phyloP scores from a whole-genome alignment of 1,140 invertebrate genomes.

The Eufriesea mexicana region DNA sequence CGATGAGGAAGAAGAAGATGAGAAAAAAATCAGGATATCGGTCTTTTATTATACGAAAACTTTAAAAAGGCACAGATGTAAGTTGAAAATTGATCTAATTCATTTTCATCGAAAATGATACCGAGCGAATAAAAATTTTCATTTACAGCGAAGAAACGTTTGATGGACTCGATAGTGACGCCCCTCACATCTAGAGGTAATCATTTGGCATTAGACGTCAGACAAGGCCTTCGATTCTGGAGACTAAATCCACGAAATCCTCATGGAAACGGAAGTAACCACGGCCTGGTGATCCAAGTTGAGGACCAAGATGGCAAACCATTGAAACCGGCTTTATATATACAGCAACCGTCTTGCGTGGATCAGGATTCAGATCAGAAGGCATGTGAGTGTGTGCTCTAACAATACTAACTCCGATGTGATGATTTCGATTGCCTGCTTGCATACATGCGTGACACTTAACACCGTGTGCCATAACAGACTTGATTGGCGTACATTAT shows the following conservation, averaged over 20 bases:
- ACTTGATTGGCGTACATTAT: neutral
- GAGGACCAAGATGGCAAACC: slow-evolving; percentile 85
- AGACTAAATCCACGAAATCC: slow-evolving; percentile 62
- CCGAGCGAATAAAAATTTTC: neutral
- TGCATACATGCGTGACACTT: slow-evolving; percentile 60
- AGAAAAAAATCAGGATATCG: slow-evolving; percentile 84
- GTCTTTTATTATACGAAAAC: slow-evolving; percentile 85
- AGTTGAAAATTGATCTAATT: slow-evolving; percentile 42
- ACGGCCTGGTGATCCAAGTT: slow-evolving; percentile 84
- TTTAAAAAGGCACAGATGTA: slow-evolving; percentile 84
- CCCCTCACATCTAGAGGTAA: slow-evolving; percentile 75
- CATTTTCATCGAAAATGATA: no score
- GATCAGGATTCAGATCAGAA: slow-evolving; percentile 77
- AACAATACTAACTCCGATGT: slow-evolving; percentile 79
- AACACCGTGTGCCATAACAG: slow-evolving; percentile 64
- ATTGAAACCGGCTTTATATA: slow-evolving; percentile 82
- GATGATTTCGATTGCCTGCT: slow-evolving; percentile 56
- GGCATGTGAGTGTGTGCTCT: slow-evolving; percentile 83
- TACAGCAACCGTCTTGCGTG: slow-evolving; percentile 81
- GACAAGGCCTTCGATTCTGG: slow-evolving; percentile 76
- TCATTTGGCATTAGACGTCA: slow-evolving; percentile 77
- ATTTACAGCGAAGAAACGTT: slow-evolving; percentile 81
- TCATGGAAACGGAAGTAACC: slow-evolving; percentile 81
- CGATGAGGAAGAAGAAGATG: slow-evolving; percentile 79
- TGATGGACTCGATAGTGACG: slow-evolving; percentile 83